A percentile compares a stretch with the other conserved stretches of the same genome.
Conservation (phyloP, 2,113 vertebrate species). For the Climacteris rufus region DNA sequence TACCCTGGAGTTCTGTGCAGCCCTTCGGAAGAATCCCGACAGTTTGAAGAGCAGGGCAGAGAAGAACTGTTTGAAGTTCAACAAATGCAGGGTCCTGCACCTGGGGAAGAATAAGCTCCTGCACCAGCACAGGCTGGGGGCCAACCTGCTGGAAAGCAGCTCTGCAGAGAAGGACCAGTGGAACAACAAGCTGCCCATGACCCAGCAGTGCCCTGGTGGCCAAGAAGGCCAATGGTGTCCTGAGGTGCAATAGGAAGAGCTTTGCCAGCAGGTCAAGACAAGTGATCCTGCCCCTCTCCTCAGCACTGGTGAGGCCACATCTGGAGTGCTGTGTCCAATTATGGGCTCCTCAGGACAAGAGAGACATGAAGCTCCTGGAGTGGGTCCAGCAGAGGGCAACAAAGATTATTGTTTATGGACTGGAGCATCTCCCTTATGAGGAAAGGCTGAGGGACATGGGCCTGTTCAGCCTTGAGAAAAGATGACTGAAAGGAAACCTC, state of each 20-base stretch:
- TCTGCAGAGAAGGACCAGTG: background rate
- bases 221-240: background rate
- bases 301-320: background rate
- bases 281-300: background rate
- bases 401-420: background rate
- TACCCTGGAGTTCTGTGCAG: background rate
- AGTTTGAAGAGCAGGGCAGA: background rate
- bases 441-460: background rate
- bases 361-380: background rate
- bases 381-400: background rate
- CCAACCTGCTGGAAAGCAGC: background rate
- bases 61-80: background rate
- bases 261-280: background rate
- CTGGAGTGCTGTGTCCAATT: background rate
- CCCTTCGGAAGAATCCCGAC: background rate
- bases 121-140: too few relatives aligned
- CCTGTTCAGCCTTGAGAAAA: background rate
- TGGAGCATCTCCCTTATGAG: background rate
- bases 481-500: background rate
- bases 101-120: rapidly evolving
- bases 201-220: background rate
- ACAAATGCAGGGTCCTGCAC: background rate
- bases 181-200: too few relatives aligned
- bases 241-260: background rate
- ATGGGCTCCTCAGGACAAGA: background rate